Percentiles rank a stretch among this genome's conserved stretches.
phyloP scores from a whole-genome alignment of 2,113 vertebrate species.

The Peromyscus leucopus region DNA sequence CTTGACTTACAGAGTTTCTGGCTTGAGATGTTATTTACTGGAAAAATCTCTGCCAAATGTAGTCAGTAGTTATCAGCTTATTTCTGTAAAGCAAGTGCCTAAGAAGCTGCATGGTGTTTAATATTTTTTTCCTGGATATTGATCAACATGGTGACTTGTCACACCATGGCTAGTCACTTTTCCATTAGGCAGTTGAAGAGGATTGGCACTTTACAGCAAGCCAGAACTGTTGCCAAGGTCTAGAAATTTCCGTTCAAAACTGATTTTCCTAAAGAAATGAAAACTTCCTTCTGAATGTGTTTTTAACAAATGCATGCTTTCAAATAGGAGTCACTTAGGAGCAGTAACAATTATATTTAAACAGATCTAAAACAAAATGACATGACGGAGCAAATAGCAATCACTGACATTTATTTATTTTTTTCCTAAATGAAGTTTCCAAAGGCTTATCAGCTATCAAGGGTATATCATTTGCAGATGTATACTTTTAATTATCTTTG shows the following conservation, averaged over 20 bases:
- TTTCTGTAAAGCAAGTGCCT: slow-evolving; percentile 9
- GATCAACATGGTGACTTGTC: slow-evolving; percentile 17
- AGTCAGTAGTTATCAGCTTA: slow-evolving; percentile 44
- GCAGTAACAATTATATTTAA: neutral
- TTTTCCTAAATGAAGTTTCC: neutral
- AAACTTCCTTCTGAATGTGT: slow-evolving; percentile 43
- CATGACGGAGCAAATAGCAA: neutral
- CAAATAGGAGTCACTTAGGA: slow-evolving; percentile 3
- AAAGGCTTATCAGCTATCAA: neutral
- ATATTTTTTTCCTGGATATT: slow-evolving; percentile 30
- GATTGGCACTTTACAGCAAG: slow-evolving; percentile 40
- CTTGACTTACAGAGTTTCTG: slow-evolving; percentile 64
- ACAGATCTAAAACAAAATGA: neutral
- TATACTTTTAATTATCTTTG: slow-evolving; percentile 7
- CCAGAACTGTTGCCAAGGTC: neutral
- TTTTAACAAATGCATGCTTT: slow-evolving; percentile 51
- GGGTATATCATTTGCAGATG: neutral
- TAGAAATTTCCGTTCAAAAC: slow-evolving; percentile 52
- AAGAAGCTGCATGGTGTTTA: slow-evolving; percentile 26
- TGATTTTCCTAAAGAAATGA: slow-evolving; percentile 14
- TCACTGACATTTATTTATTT: neutral
- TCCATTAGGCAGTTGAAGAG: slow-evolving; percentile 14
- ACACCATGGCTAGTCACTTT: slow-evolving; percentile 34
- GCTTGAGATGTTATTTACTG: slow-evolving; percentile 49
- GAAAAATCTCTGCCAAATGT: slow-evolving; percentile 66